Percentiles rank a stretch among this genome's conserved stretches.
phyloP scores from a whole-genome alignment of 2,113 vertebrate genomes.

The Pygoscelis antarcticus region DNA sequence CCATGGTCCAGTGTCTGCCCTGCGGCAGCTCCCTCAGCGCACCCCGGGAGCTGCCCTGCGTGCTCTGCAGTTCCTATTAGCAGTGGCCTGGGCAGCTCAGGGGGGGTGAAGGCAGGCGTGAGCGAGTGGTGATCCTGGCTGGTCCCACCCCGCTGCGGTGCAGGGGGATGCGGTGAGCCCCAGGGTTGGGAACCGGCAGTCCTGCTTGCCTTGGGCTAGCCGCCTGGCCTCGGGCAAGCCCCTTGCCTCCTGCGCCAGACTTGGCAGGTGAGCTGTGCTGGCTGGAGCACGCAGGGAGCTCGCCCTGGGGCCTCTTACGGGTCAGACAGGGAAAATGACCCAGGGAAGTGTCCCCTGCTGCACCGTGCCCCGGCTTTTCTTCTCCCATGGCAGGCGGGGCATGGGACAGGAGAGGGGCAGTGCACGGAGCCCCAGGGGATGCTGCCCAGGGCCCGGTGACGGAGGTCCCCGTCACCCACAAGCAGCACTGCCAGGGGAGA shows the following conservation, averaged over 20 bases:
- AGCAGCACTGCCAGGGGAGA: background rate
- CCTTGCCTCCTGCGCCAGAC: background rate
- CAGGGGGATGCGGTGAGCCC: background rate
- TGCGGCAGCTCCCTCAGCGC: background rate
- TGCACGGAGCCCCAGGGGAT: background rate
- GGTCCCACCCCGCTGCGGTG: background rate
- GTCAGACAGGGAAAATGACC: background rate
- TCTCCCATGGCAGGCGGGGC: background rate
- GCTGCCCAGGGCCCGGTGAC: background rate
- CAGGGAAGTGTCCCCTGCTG: background rate
- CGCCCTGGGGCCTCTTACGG: accelerated
- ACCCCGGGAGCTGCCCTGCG: background rate
- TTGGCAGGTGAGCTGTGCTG: background rate
- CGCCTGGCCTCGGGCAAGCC: background rate
- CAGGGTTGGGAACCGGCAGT: background rate
- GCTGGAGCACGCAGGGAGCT: background rate
- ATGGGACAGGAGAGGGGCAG: background rate
- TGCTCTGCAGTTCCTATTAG: background rate
- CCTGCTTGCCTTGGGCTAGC: background rate
- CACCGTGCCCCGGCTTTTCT: background rate
- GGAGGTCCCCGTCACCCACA: background rate
- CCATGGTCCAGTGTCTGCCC: background rate
- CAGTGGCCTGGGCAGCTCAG: background rate
- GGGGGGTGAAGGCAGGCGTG: background rate
- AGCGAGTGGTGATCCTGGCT: background rate